A percentile compares a stretch with the other conserved stretches of the same genome.
phyloP scores from a whole-genome alignment of 2,113 vertebrate species.

The Cricetomys ansorgei region DNA sequence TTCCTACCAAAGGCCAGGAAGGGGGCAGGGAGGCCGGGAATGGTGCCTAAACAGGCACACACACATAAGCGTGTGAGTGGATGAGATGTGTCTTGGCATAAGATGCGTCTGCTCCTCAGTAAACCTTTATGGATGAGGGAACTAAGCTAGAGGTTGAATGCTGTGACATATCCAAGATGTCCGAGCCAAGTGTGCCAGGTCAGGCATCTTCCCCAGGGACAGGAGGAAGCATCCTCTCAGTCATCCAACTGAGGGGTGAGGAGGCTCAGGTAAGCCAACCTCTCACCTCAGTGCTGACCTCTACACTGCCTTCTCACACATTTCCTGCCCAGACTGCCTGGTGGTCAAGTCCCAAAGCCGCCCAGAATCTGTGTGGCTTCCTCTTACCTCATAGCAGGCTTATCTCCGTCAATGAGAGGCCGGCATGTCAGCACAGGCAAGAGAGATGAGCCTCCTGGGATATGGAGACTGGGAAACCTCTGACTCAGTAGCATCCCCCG shows the following conservation, averaged over 20 bases:
- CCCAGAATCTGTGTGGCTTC: background rate
- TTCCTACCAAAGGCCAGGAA: background rate
- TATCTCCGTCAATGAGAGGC: background rate
- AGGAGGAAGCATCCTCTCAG: background rate
- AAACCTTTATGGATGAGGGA: background rate
- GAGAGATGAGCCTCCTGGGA: no score
- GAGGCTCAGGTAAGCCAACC: background rate
- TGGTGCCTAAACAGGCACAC: rapidly evolving
- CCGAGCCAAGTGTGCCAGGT: background rate
- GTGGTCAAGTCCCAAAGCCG: background rate
- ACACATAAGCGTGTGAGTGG: rapidly evolving
- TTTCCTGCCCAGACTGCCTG: background rate
- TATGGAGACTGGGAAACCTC: rapidly evolving
- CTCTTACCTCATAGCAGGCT: rapidly evolving
- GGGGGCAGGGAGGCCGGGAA: background rate
- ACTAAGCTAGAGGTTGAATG: background rate
- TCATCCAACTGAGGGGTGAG: background rate
- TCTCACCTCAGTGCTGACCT: rapidly evolving
- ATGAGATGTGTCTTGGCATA: rapidly evolving
- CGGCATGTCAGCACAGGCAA: background rate
- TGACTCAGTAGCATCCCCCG: rapidly evolving
- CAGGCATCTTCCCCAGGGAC: background rate
- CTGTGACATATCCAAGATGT: background rate
- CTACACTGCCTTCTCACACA: rapidly evolving
- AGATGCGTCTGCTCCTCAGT: background rate